Conservation (phyloP, 1,140 invertebrate species). For the Metaphire vulgaris region DNA sequence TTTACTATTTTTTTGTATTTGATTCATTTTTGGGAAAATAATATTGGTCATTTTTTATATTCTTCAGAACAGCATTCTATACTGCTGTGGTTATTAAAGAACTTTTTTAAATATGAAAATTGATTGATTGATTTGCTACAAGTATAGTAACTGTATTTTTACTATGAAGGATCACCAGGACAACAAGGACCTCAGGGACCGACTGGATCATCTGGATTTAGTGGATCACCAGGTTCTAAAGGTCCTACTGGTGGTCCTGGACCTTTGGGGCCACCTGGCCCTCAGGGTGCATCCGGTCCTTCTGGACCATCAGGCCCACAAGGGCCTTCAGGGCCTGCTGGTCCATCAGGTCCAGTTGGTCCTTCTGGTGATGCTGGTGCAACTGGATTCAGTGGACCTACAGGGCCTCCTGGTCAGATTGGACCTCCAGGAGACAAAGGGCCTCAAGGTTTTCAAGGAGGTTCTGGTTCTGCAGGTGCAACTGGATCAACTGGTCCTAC, state of each 20-base stretch:
- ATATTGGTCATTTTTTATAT: too few relatives aligned
- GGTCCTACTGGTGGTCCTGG: constrained; percentile 28
- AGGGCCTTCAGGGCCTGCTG: background rate
- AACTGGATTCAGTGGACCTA: background rate
- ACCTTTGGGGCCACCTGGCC: constrained; percentile 35
- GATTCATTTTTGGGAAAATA: too few relatives aligned
- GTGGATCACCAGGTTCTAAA: constrained; percentile 23
- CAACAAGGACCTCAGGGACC: constrained; percentile 19
- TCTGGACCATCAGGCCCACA: background rate
- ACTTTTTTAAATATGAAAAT: too few relatives aligned
- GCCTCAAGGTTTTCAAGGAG: background rate
- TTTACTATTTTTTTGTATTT: too few relatives aligned
- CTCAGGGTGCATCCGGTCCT: constrained; percentile 37
- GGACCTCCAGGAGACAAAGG: constrained; percentile 16
- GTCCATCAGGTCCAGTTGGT: constrained; percentile 5
- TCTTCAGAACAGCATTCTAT: too few relatives aligned
- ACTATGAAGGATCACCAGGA: constrained; percentile 22
- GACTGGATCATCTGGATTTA: constrained; percentile 24
- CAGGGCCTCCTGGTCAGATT: constrained; percentile 6
- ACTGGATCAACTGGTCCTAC: constrained; percentile 6
- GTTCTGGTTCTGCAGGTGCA: background rate
- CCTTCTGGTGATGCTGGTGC: constrained; percentile 4
- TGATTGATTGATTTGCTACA: too few relatives aligned
- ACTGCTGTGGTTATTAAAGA: too few relatives aligned
- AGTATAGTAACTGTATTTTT: too few relatives aligned